Evolutionary conservation across 2,113 vertebrate species (phyloP), one percentile per base, ranked within the genome.

Genomic region (Jaculus jaculus): DNA sequence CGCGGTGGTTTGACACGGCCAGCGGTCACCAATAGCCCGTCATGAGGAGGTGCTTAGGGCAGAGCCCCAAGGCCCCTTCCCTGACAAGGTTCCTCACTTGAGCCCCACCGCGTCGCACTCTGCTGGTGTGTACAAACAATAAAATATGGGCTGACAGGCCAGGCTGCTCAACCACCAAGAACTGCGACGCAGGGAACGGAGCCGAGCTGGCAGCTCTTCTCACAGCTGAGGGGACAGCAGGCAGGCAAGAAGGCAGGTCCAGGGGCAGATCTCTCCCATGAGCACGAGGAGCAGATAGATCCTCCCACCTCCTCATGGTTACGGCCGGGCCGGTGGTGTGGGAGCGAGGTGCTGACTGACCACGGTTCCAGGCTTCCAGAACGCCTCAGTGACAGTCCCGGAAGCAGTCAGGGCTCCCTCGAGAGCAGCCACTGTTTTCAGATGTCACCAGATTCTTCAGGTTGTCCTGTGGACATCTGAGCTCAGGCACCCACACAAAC

Each of bases 401-500:
- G 47, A 13, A 5, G 17, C 3, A 21, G 8, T 0, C 26, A 7
- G 0, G n/a, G 26, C 17, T 9, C 3, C 26, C 32, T 42, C 0
- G 0, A 39, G 23, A 34, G 63, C 15, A 9, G 18, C 42, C 30
- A 15, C 69, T 3, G 34, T 15, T 28, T 4, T 42, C 28, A 20
- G 5, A 16, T 16, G n/a, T 37, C 24, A 9, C 51, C 10, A 4
- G 3, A 26, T 13, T 16, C 71, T n/a, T 17, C 28, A 0, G 3
- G 7, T 24, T n/a, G 15, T 54, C 20, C 63, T 0, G 54, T 3
- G 37, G 78, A 28, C 13, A 34, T 42, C 1, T 13, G n/a, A 34
- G 30, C 73, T 65, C 3, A 0, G 80, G 61, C 34, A 54, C 65
- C 32, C 12, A 30, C 42, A n/a, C 5, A 4, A n/a, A 18, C 71